Evolutionary conservation across 2,113 vertebrate species (phyloP), one percentile per base, ranked within the genome.

Genomic region (Passerina amoena): DNA sequence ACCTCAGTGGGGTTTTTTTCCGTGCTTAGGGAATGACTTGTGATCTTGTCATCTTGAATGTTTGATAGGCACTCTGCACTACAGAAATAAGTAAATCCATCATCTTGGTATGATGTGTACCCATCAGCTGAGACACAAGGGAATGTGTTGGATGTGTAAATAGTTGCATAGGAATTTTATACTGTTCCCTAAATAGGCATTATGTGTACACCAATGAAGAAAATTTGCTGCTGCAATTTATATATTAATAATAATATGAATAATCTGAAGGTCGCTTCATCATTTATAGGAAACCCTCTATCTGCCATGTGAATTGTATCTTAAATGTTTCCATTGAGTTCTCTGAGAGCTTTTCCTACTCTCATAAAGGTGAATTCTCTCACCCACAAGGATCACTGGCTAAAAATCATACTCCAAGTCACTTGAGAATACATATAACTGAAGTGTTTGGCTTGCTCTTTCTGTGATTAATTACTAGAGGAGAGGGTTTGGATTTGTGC

Each of bases 341-440:
- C 16, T 71, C 8, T 50, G 45, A 40, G 30, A 47, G 28, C 5
- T 87, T 59, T 84, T 63, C 7, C 44, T 75, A 0, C 21, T 47
- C 48, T 23, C 14, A 33, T 48, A 44, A 68, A 63, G 25, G 50
- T 1, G 1, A 60, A 64, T 76, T 72, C 23, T 53, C 31, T 65
- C 9, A 48, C 6, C 10, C 42, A 23, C 7, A 40, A 38, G 23
- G 38, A 63, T 35, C 5, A 19, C 1, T 78, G 47, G 24, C 21
- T 51, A 54, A 82, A 89, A 81, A 59, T 63, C 23, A 17, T 24
- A 21, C 33, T 25, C 38, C 57, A 59, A 25, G 24, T 71, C 70
- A 63, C 35, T 66, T 45, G 18, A 33, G 35, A 59, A 45, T 21
- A 14, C 0, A 0, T 18, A 8, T 2, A 44, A 9, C 10, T 6